Base-by-base conservation (phyloP, 2,888 invertebrate genomes). In the Agriopis aurantiaria region DNA sequence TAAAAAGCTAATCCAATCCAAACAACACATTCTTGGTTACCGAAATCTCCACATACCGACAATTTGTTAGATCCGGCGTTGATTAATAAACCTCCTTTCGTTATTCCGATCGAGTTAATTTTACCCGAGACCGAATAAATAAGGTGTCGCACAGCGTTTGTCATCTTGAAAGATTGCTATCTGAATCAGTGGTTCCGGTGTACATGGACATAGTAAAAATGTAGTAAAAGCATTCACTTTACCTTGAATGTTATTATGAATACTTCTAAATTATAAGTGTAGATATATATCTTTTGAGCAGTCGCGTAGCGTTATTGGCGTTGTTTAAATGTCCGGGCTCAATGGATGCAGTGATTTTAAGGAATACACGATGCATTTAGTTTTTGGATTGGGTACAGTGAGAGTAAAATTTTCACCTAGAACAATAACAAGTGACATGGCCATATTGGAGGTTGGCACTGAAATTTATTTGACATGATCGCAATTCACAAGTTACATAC, bases 41-140 rank as follows among this genome's bases (percentile, higher is more conserved):
- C 80, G 68, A 85, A 85, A 86, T 84, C 80, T 82, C 77, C 83
- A 82, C 82, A 88, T 81, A 85, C 85, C 83, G 78, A 86, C 89
- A 85, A 91, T 90, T 89, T 90, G 91, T 92, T 89, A 86, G 83
- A 82, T 82, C 81, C 78, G 83, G 80, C 86, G 84, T 86, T 91
- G 88, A 92, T 91, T 91, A 90, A 93, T 92, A 84, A 78, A 75
- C 75, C 83, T 85, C 84, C 86, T 89, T 89, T 85, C 85, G 87
- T 91, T 90, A 90, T 89, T 85, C 84, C 86, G 84, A 90, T 89
- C 82, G 84, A 90, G 88, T 88, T 91, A 88, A 92, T 90, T 91
- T 91, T 88, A 89, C 82, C 65, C 79, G 79, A 79, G 61, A 57
- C 62, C 48, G 79, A 81, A 88, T 89, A 88, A 91, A 91, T 89